Percentiles rank a stretch among this genome's conserved stretches.
phyloP scores from a whole-genome alignment of 2,797 vertebrate species.

The Phrynocephalus vlangalii region DNA sequence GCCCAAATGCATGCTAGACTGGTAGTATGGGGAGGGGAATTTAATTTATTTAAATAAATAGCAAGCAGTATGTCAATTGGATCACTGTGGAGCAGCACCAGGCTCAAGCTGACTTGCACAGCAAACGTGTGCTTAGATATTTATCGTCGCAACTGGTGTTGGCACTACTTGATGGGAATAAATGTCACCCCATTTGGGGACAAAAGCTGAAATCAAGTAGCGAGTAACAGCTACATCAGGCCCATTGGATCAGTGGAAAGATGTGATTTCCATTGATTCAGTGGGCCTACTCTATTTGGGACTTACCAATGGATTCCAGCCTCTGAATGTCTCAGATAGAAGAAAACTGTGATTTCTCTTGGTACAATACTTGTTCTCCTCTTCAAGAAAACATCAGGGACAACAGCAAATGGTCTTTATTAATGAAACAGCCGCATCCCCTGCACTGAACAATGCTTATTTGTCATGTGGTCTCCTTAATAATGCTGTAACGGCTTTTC shows the following conservation, averaged over 20 bases:
- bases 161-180: not conserved
- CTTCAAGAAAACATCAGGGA: conserved; percentile 14
- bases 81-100: not conserved
- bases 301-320: no score
- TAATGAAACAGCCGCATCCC: conserved; percentile 38
- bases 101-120: not conserved
- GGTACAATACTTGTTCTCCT: not conserved
- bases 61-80: not conserved
- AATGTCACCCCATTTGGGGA: not conserved
- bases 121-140: not conserved
- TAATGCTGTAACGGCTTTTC: conserved; percentile 25
- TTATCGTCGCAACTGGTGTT: not conserved
- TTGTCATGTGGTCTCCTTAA: conserved; percentile 51
- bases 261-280: no score
- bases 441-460: conserved; percentile 39
- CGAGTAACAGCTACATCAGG: no score
- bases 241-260: no score
- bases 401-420: not conserved
- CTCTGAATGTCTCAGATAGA: no score
- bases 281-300: no score
- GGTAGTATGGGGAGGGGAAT: not conserved
- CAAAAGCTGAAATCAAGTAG: not conserved
- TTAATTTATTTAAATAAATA: not conserved
- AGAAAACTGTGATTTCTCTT: not conserved
- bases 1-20: not conserved